These are phyloP conservation scores for Daphoenositta chrysoptera DNA, from an alignment of 2,113 vertebrate species.

Conservation along the genomic window DNA sequence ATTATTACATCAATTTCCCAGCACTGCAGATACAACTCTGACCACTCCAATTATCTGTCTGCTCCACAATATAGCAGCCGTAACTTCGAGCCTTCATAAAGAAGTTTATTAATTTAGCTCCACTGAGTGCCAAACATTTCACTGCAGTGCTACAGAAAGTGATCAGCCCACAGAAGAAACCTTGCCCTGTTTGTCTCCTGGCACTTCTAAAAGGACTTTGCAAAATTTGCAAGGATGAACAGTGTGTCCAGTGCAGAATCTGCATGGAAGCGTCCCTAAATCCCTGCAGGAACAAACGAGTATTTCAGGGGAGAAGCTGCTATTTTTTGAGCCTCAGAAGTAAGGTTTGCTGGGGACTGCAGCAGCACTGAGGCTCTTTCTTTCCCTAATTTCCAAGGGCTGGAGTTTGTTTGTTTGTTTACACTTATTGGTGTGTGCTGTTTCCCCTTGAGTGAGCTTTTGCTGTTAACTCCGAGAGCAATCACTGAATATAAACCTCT, in stretches of 20 bases:
- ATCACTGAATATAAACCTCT: neutral
- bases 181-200: neutral
- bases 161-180: neutral
- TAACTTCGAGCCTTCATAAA: conserved; percentile 17
- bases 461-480: neutral
- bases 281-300: neutral
- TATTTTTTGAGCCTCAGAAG: neutral
- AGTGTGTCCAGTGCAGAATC: neutral
- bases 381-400: neutral
- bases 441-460: neutral
- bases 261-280: neutral
- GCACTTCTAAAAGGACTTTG: neutral
- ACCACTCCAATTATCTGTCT: conserved; percentile 29
- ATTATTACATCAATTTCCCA: conserved; percentile 23
- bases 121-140: neutral
- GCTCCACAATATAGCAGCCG: neutral
- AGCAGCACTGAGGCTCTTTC: neutral
- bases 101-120: conserved; percentile 55
- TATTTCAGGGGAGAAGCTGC: neutral
- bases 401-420: neutral
- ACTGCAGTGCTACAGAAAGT: neutral
- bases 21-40: neutral
- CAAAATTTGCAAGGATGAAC: neutral
- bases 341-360: neutral
- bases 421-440: neutral